Conservation (phyloP, 2,888 invertebrate genomes). For the Syrphus vitripennis region DNA sequence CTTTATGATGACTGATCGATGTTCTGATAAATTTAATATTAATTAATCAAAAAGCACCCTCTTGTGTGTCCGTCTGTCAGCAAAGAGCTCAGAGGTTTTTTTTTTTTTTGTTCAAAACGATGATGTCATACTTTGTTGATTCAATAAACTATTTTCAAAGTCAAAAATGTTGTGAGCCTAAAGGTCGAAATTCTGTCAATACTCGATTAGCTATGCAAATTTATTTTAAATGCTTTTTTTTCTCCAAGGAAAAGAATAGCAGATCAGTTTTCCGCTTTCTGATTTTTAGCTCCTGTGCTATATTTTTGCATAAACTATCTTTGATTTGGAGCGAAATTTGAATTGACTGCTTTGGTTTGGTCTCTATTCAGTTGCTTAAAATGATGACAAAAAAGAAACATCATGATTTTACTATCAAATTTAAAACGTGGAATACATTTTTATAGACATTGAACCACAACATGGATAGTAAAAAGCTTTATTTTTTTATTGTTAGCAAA, state of each 20-base stretch:
- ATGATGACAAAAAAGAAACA: neutral
- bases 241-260: neutral
- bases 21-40: slow-evolving; percentile 42
- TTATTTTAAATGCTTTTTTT: slow-evolving; percentile 27
- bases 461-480: neutral
- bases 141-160: neutral
- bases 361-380: slow-evolving; percentile 36
- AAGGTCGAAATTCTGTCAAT: slow-evolving; percentile 30
- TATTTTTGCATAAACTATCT: slow-evolving; percentile 36
- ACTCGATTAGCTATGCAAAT: slow-evolving; percentile 56
- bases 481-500: slow-evolving; percentile 35
- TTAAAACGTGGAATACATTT: neutral
- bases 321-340: slow-evolving; percentile 34
- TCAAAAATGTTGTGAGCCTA: neutral
- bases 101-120: slow-evolving; percentile 35
- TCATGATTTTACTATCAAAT: neutral
- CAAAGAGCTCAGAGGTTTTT: neutral
- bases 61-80: neutral
- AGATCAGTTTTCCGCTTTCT: slow-evolving; percentile 53
- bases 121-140: slow-evolving; percentile 42
- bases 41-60: slow-evolving; percentile 55
- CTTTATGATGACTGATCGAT: slow-evolving; percentile 61
- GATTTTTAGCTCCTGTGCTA: slow-evolving; percentile 42
- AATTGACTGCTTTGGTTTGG: slow-evolving; percentile 36
- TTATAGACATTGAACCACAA: neutral